Percentiles rank a stretch among this genome's conserved stretches.
Conservation (phyloP, 1,140 invertebrate genomes). For the Drosophila quadrilineata region DNA sequence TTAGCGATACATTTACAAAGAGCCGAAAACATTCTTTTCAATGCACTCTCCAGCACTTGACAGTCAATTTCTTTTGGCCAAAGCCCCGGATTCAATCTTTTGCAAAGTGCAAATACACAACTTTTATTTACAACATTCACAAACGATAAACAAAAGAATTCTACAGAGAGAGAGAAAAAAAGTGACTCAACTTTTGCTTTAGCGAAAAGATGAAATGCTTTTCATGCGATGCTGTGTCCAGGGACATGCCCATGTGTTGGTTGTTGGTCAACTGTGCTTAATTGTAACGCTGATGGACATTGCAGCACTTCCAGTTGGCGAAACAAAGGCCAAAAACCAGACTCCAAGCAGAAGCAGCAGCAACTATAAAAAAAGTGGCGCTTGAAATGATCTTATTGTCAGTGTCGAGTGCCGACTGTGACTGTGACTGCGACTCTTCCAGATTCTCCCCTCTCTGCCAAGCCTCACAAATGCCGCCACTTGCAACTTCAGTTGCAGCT, state of each 20-base stretch:
- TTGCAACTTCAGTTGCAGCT: slow-evolving; percentile 37
- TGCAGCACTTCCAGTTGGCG: slow-evolving; percentile 11
- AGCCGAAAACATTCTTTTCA: no score
- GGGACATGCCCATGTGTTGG: no score
- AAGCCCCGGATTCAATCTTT: no score
- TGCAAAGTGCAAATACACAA: slow-evolving; percentile 17
- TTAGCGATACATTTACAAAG: no score
- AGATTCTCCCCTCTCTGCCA: background rate
- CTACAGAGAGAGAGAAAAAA: slow-evolving; percentile 1
- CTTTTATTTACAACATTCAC: no score
- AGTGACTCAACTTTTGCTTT: background rate
- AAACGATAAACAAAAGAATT: slow-evolving; percentile 6
- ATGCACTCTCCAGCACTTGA: no score
- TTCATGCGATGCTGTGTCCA: no score
- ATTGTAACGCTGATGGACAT: slow-evolving; percentile 38
- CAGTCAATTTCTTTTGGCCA: no score
- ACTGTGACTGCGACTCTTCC: background rate
- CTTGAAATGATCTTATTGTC: slow-evolving; percentile 35
- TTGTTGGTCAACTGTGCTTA: slow-evolving; percentile 31
- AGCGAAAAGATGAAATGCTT: slow-evolving; percentile 4
- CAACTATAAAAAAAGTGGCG: no score
- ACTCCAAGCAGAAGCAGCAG: slow-evolving; percentile 13
- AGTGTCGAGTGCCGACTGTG: slow-evolving; percentile 7
- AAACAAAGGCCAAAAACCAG: slow-evolving; percentile 19
- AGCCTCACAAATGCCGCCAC: slow-evolving; percentile 6